A percentile compares a stretch with the other conserved stretches of the same genome.
Conservation (phyloP, 2,888 invertebrate species). For the Athalia cordata region DNA sequence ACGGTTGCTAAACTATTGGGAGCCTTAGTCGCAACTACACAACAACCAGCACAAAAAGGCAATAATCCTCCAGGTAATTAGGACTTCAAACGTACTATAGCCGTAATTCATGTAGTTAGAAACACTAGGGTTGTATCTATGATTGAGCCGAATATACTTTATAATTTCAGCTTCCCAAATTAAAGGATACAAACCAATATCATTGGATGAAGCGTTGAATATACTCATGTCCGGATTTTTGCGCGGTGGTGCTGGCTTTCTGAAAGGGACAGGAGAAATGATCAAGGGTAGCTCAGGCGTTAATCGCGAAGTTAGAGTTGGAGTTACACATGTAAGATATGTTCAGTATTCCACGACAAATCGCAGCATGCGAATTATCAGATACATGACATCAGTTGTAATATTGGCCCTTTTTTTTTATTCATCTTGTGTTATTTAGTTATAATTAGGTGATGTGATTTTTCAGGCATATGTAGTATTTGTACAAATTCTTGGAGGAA, state of each 20-base stretch:
- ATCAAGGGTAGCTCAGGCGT: conserved; percentile 96
- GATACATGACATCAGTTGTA: conserved; percentile 1
- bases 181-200: conserved; percentile 81
- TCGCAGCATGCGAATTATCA: conserved; percentile 25
- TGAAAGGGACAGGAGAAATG: conserved; percentile 95
- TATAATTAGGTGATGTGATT: conserved; percentile 48
- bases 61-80: conserved; percentile 73
- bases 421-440: background rate
- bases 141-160: conserved; percentile 6
- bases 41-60: conserved; percentile 79
- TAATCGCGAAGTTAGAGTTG: conserved; percentile 96
- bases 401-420: background rate
- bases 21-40: conserved; percentile 89
- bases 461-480: conserved; percentile 95
- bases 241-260: conserved; percentile 93
- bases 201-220: conserved; percentile 93
- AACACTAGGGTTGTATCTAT: background rate
- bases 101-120: background rate
- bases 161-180: conserved; percentile 76
- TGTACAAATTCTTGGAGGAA: conserved; percentile 93
- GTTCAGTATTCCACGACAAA: background rate
- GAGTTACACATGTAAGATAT: conserved; percentile 93
- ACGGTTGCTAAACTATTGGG: conserved; percentile 95
- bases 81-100: background rate
- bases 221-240: conserved; percentile 95